Evolutionary conservation across 2,888 invertebrate genomes (phyloP).

Genomic region (Aphodius sticticus): DNA sequence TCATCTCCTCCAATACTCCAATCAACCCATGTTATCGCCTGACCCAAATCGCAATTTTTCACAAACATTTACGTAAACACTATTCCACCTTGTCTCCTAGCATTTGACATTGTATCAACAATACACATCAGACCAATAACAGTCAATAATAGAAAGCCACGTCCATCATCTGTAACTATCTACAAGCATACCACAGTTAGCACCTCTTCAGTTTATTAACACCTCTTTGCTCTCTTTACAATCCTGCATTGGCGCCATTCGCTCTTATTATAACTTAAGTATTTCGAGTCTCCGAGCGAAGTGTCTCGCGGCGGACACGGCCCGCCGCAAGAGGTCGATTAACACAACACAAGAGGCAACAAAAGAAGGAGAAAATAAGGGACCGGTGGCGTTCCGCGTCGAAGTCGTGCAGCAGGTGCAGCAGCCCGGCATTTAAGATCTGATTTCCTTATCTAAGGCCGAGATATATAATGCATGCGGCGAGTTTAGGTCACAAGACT

Average conservation of each 20-base stretch:
- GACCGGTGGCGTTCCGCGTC: conserved; percentile 32
- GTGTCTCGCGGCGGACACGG: not conserved
- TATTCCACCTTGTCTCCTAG: not conserved
- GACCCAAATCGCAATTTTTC: not conserved
- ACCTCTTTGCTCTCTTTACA: not conserved
- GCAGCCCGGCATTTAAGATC: conserved; percentile 43
- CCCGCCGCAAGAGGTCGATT: not conserved
- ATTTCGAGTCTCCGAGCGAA: not conserved
- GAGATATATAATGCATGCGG: conserved; percentile 41
- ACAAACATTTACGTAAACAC: not conserved
- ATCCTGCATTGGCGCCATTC: not conserved
- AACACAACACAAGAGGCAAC: not conserved
- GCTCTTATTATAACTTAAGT: not conserved
- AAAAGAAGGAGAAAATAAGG: conserved; percentile 16
- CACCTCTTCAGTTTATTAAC: not conserved
- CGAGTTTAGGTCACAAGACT: conserved; percentile 33
- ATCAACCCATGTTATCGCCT: not conserved
- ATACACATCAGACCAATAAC: not conserved
- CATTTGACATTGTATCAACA: no score
- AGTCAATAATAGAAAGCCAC: not conserved
- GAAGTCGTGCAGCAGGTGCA: conserved; percentile 41
- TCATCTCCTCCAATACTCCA: no score
- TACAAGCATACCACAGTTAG: not conserved
- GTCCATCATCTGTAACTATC: not conserved
- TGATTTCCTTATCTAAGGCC: conserved; percentile 43